Evolutionary conservation across 2,113 vertebrate genomes (phyloP).

Genomic region (Pachypanchax playfairii): DNA sequence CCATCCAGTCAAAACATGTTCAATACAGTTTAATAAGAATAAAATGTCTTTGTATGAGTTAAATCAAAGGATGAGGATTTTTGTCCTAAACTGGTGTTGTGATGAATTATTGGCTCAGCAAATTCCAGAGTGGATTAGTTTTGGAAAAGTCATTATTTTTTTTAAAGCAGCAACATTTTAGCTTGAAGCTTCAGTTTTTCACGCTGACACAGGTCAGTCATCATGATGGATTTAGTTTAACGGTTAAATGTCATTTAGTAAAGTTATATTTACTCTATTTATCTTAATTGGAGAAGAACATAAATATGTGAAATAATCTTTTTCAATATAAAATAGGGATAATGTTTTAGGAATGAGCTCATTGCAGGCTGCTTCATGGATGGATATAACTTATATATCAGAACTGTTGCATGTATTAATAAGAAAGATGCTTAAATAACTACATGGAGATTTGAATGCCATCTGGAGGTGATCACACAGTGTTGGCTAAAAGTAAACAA

Average conservation of each 20-base stretch:
- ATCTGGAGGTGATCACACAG: no score
- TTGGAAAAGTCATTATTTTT: constrained; percentile 12
- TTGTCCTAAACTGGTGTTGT: constrained; percentile 3
- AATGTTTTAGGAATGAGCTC: no score
- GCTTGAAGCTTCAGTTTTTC: constrained; percentile 9
- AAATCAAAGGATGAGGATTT: constrained; percentile 1
- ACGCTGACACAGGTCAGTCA: constrained; percentile 17
- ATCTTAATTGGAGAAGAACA: not conserved
- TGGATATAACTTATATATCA: no score
- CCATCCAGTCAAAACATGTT: not conserved
- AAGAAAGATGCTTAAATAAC: no score
- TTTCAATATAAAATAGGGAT: no score
- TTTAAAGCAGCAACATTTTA: constrained; percentile 8
- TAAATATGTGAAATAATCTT: no score
- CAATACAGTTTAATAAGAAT: constrained; percentile 2
- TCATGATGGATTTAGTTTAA: not conserved
- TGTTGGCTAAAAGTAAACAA: no score
- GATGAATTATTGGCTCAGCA: constrained; percentile 5
- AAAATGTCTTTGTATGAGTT: not conserved
- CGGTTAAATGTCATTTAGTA: no score
- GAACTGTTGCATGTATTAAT: no score
- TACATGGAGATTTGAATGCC: no score
- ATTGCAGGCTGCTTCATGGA: no score
- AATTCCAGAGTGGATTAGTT: constrained; percentile 2
- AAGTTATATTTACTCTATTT: no score